These are phyloP conservation scores for Tachysurus vachellii DNA, from an alignment of 2,113 vertebrate species.

Conservation along the genomic window DNA sequence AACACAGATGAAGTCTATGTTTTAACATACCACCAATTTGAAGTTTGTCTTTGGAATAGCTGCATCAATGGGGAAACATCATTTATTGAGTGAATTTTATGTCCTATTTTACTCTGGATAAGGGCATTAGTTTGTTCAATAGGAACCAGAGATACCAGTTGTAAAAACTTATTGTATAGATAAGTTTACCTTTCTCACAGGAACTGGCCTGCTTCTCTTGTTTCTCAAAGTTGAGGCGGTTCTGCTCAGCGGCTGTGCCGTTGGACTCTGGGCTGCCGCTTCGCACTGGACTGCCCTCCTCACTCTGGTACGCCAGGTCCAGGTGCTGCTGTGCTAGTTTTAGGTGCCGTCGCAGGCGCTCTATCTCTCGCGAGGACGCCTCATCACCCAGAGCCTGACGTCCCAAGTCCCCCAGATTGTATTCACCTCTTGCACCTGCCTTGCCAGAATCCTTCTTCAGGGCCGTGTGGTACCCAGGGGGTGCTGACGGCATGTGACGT, in stretches of 20 bases:
- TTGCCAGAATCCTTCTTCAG: conserved; percentile 77
- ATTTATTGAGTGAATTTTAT: background rate
- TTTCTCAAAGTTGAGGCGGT: conserved; percentile 83
- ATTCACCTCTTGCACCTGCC: conserved; percentile 65
- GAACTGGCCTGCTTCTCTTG: conserved; percentile 83
- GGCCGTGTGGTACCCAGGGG: conserved; percentile 83
- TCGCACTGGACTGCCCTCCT: conserved; percentile 75
- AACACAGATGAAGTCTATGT: background rate
- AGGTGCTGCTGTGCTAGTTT: conserved; percentile 79
- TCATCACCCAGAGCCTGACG: conserved; percentile 72
- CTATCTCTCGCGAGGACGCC: conserved; percentile 68
- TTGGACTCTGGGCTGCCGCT: conserved; percentile 90
- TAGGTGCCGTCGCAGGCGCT: conserved; percentile 71
- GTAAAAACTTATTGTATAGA: background rate
- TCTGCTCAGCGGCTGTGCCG: conserved; percentile 83
- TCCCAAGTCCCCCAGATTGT: conserved; percentile 71
- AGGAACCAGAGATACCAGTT: background rate
- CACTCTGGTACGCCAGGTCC: conserved; percentile 76
- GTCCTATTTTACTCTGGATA: background rate
- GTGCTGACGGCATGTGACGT: conserved; percentile 73
- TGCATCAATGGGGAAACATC: background rate
- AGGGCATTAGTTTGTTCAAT: too few species aligned
- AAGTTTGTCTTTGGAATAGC: background rate
- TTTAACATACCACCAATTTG: background rate
- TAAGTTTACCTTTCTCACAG: conserved; percentile 75